Evolutionary conservation across 2,888 invertebrate species (phyloP).

Genomic region (Thysanoteuthis rhombus): DNA sequence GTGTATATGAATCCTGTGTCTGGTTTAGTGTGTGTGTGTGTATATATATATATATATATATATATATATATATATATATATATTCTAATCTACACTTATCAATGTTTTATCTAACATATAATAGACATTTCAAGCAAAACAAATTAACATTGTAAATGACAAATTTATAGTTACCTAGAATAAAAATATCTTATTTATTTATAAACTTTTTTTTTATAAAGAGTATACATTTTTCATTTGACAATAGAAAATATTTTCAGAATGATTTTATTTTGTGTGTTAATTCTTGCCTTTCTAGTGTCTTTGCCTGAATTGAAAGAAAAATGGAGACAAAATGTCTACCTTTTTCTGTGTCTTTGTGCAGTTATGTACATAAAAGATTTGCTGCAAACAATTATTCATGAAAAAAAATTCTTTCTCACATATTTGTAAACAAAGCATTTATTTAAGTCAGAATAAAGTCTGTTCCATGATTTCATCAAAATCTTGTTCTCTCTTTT

Average conservation of each 20-base stretch:
- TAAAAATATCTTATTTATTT: too few species aligned
- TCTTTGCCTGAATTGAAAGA: not conserved
- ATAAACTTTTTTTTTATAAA: too few species aligned
- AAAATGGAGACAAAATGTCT: not conserved
- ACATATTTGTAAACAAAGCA: not conserved
- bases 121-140: too few species aligned
- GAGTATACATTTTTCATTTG: too few species aligned
- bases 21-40: not conserved
- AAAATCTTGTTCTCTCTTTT: not conserved
- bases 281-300: not conserved
- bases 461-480: not conserved
- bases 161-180: too few species aligned
- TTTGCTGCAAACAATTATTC: not conserved
- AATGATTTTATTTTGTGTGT: too few species aligned
- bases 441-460: conserved; percentile 1
- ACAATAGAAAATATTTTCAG: too few species aligned
- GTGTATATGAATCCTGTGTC: not conserved
- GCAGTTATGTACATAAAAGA: not conserved
- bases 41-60: not conserved
- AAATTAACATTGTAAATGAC: too few species aligned
- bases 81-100: not conserved
- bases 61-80: not conserved
- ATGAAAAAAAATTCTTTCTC: not conserved
- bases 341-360: not conserved
- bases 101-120: not conserved